phyloP scores from a whole-genome alignment of 2,113 vertebrate genomes.

The Percopsis transmontana region DNA sequence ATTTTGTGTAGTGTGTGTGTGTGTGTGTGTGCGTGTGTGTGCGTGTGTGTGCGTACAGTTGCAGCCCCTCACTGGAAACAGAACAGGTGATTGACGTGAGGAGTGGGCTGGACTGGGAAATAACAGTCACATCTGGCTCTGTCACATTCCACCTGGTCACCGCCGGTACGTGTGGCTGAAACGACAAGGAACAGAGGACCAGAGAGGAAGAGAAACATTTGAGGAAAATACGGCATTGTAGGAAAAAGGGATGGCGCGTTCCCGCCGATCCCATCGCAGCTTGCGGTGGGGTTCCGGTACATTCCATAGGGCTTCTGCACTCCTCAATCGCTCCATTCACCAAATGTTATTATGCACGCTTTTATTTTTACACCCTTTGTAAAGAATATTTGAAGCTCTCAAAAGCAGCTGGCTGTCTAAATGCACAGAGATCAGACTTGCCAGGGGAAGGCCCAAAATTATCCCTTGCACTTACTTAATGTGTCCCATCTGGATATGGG shows the following conservation, averaged over 20 bases:
- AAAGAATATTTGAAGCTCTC: constrained; percentile 40
- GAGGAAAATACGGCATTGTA: too few relatives aligned
- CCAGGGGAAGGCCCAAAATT: constrained; percentile 11
- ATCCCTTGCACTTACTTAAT: constrained; percentile 53
- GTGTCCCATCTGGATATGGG: constrained; percentile 62
- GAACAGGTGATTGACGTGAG: background rate
- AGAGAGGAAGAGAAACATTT: background rate
- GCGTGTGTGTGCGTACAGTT: background rate
- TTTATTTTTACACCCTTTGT: constrained; percentile 42
- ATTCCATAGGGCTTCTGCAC: constrained; percentile 48
- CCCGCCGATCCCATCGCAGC: constrained; percentile 58
- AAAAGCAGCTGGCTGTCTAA: constrained; percentile 45
- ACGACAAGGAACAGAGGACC: background rate
- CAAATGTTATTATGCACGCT: background rate
- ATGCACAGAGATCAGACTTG: constrained; percentile 41
- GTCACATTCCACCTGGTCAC: background rate
- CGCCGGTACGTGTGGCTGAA: background rate
- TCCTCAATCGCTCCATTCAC: constrained; percentile 63
- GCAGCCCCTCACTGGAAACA: background rate
- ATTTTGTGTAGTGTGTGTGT: background rate
- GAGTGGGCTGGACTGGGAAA: background rate
- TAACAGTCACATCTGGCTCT: constrained; percentile 2
- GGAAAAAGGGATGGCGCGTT: too few relatives aligned
- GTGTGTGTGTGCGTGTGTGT: background rate
- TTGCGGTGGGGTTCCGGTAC: constrained; percentile 65